Base-by-base conservation (phyloP, 2,113 vertebrate species). In the chimpanzee (Pan troglodytes) region DNA sequence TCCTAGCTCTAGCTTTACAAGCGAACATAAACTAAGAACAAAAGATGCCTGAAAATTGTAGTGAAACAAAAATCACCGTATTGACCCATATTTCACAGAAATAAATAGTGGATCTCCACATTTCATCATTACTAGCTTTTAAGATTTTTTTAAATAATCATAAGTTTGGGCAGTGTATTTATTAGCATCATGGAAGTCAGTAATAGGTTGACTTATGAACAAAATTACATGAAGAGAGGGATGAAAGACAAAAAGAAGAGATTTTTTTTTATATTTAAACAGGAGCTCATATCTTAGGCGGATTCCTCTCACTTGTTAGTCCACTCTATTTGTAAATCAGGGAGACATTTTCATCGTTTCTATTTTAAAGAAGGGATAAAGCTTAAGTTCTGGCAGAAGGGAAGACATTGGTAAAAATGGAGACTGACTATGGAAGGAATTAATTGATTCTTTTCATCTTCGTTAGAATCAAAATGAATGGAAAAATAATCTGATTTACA, bases 401-500 rank as follows among this genome's bases (percentile, higher is more conserved):
- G 22, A 27, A 79, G 2, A 30, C 43, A 13, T 40, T 85, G 52
- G 14, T 79, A 38, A 81, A 93, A 94, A 82, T 17, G 3, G 45
- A 92, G 73, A 70, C 38, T 79, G 67, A 32, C 38, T 83, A 45
- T 75, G 6, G 35, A 70, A 57, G 20, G 20, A 87, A 50, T 20
- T 94, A 38, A 43, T n/a, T n/a, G 76, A 87, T 85, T 89, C 68
- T 50, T 90, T 95, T 50, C 7, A 48, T 94, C 22, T 83, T 93
- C 40, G 87, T 93, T 57, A 72, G 57, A 92, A 95, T 32, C n/a
- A 95, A 93, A 88, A 76, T 80, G 80, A 81, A 59, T 30, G 76
- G 61, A 93, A 82, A 92, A 87, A 90, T 96, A 92, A 94, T 72
- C 76, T 85, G 61, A 92, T 93, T 96, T 96, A 43, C 57, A 85